Conservation (phyloP, 1,140 invertebrate genomes). For the Drosophila kikkawai region DNA sequence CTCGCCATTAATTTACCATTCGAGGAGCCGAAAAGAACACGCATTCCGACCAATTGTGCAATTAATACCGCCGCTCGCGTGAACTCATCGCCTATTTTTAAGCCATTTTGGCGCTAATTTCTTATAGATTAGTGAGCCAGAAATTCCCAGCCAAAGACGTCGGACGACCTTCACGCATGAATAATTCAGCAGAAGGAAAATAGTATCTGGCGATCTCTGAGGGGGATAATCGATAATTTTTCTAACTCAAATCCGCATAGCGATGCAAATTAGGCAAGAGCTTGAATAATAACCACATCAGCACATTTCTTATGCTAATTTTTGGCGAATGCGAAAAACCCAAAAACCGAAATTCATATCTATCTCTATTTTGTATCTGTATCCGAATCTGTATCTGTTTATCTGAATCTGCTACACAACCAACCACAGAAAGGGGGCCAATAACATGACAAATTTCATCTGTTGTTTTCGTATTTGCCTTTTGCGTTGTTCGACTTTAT, state of each 20-base stretch:
- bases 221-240: slow-evolving; percentile 57
- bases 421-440: slow-evolving; percentile 49
- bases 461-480: slow-evolving; percentile 52
- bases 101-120: slow-evolving; percentile 51
- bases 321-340: slow-evolving; percentile 75
- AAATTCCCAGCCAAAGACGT: slow-evolving; percentile 43
- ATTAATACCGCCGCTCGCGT: slow-evolving; percentile 52
- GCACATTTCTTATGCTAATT: slow-evolving; percentile 83
- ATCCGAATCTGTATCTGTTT: slow-evolving; percentile 31
- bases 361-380: slow-evolving; percentile 25
- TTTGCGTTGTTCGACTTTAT: slow-evolving; percentile 52
- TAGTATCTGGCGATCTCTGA: slow-evolving; percentile 38
- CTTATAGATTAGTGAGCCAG: slow-evolving; percentile 53
- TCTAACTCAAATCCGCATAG: slow-evolving; percentile 80
- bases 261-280: slow-evolving; percentile 71
- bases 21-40: slow-evolving; percentile 44
- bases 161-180: slow-evolving; percentile 70
- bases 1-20: slow-evolving; percentile 57
- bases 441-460: slow-evolving; percentile 58
- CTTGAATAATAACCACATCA: slow-evolving; percentile 58
- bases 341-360: slow-evolving; percentile 56
- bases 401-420: slow-evolving; percentile 43
- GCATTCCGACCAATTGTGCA: slow-evolving; percentile 57
- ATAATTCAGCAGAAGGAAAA: slow-evolving; percentile 45
- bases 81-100: slow-evolving; percentile 82